Percentiles rank a stretch among this genome's conserved stretches.
Evolutionary conservation across 2,113 vertebrate genomes (phyloP).

Genomic region (Macaca nemestrina): DNA sequence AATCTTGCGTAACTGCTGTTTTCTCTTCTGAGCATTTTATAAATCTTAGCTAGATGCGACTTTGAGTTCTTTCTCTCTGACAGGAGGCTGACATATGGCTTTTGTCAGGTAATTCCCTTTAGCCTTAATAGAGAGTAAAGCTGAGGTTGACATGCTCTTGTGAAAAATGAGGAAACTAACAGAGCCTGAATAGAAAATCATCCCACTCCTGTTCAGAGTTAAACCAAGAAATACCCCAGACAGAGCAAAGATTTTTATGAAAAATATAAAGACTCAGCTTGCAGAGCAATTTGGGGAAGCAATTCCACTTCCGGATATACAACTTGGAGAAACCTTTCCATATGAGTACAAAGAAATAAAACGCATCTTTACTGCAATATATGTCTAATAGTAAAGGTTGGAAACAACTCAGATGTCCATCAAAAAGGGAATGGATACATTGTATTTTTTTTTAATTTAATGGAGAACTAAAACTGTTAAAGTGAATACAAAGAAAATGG

Average conservation of each 20-base stretch:
- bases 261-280: background rate
- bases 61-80: slow-evolving; percentile 49
- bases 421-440: background rate
- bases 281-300: background rate
- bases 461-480: background rate
- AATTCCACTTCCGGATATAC: background rate
- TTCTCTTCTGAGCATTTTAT: slow-evolving; percentile 29
- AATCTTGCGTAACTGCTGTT: background rate
- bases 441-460: background rate
- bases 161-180: slow-evolving; percentile 67
- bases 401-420: background rate
- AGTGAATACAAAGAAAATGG: background rate
- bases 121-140: slow-evolving; percentile 58
- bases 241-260: slow-evolving; percentile 7
- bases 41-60: background rate
- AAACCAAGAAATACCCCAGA: background rate
- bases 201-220: background rate
- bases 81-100: slow-evolving; percentile 33
- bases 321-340: background rate
- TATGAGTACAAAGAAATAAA: background rate
- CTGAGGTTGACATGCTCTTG: slow-evolving; percentile 6
- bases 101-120: slow-evolving; percentile 64
- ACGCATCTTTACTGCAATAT: background rate
- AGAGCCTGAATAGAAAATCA: slow-evolving; percentile 45
- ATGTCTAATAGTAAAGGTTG: background rate